phyloP scores from a whole-genome alignment of 2,797 vertebrate genomes.

The Menidia menidia region DNA sequence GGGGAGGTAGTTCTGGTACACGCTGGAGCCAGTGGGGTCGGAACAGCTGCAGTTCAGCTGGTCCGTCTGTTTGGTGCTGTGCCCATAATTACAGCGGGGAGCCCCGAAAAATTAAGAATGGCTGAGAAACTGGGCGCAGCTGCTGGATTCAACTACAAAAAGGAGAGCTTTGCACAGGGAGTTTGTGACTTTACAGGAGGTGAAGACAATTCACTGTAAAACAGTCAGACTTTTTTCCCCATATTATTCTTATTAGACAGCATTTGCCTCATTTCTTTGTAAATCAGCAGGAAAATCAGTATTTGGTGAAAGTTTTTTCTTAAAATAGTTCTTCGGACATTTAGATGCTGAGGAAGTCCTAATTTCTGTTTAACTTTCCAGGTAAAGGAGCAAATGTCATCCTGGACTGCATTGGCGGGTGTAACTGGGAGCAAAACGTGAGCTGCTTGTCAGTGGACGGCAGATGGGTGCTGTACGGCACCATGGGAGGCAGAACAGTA shows the following conservation, averaged over 20 bases:
- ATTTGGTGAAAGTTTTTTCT: too few relatives aligned
- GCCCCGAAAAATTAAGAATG: slow-evolving; percentile 81
- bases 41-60: slow-evolving; percentile 89
- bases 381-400: slow-evolving; percentile 87
- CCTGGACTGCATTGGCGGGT: slow-evolving; percentile 87
- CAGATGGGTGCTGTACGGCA: slow-evolving; percentile 88
- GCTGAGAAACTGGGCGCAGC: slow-evolving; percentile 82
- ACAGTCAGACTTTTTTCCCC: too few relatives aligned
- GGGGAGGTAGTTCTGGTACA: slow-evolving; percentile 87
- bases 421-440: slow-evolving; percentile 88
- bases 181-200: slow-evolving; percentile 85
- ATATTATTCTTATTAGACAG: too few relatives aligned
- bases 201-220: slow-evolving; percentile 43
- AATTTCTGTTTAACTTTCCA: slow-evolving; percentile 43
- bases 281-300: too few relatives aligned
- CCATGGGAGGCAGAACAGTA: slow-evolving; percentile 82
- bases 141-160: slow-evolving; percentile 87
- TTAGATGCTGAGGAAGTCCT: too few relatives aligned
- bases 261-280: too few relatives aligned
- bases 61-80: slow-evolving; percentile 80
- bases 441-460: slow-evolving; percentile 84
- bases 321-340: too few relatives aligned
- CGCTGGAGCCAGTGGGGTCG: slow-evolving; percentile 87
- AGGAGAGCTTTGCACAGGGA: slow-evolving; percentile 81
- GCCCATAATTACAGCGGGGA: slow-evolving; percentile 87